Base-by-base conservation (phyloP, 2,113 vertebrate species). In the Zingel zingel region DNA sequence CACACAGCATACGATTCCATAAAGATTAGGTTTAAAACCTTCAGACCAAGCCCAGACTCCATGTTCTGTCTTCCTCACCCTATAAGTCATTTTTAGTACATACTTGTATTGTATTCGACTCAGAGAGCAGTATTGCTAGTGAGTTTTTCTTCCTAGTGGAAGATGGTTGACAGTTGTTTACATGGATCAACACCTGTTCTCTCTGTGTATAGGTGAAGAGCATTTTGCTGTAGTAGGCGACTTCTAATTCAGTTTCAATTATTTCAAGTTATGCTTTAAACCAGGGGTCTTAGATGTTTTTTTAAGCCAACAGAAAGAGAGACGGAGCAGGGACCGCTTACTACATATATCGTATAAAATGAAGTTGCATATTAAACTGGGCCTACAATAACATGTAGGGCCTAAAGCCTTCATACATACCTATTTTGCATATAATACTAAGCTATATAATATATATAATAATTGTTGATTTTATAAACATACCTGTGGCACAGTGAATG, bases 1-100 rank as follows among this genome's bases (percentile, higher is more conserved):
- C 68, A 53, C 43, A 43, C 36, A 15, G 59, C 48, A 53, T 14
- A 66, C 2, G 0, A 63, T 25, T 66, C 56, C 25, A 53, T 80
- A 78, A 77, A 81, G 73, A 85, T 74, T 67, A 78, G 23, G 1
- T 10, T 54, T 21, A n/a, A 71, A 81, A 78, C 58, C 77, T 23
- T 54, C 57, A 64, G 50, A 47, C 1, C 15, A 19, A 62, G 23
- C 3, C 3, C 59, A 56, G 23, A 56, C 9, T 62, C 11, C 45
- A 25, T 54, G 51, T 74, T 27, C 57, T 30, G 63, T 66, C 53
- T 25, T 33, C 43, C 3, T 67, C 5, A 27, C 25, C 3, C 16
- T 48, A 12, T 71, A n/a, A 78, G 73, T 86, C 43, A 72, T 61
- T 19, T 68, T 73, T 45, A 47, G 16, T 45, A 5, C 33, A 10